Base-by-base conservation (phyloP, 2,888 invertebrate genomes). In the Nesidiocoris tenuis region DNA sequence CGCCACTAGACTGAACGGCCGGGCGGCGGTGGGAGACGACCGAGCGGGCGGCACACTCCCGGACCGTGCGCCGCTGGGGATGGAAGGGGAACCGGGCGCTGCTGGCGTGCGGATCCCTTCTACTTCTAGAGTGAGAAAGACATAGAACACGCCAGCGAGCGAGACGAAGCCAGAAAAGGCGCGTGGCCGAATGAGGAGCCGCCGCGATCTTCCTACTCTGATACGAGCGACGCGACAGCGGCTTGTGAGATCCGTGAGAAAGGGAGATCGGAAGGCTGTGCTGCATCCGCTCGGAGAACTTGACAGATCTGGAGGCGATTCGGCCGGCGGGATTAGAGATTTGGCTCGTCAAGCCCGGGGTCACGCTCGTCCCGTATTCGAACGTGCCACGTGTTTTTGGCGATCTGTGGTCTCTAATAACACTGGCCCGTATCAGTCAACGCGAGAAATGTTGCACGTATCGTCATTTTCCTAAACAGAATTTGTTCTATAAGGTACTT, bases 21-120 rank as follows among this genome's bases (percentile, higher is more conserved):
- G 39, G n/a, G 3, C 39, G 39, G 39, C 39, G 12, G 39, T 39
- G 39, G 39, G 39, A 39, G 39, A 39, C 12, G 39, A 12, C 63
- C 16, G 61, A 61, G 63, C 61, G 61, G 72, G 39, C 72, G 72
- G 72, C 72, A 72, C 72, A 72, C 72, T 72, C 72, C 72, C 18
- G 39, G 61, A 61, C 72, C 72, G 67, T 67, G 67, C 67, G 54
- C 55, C n/a, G 55, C 21, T n/a, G n/a, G 55, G 9, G 18, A 7
- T 17, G 66, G 66, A 25, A 66, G 66, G 66, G 66, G 66, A 54
- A 66, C 12, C 39, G 39, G 39, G 39, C 39, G 39, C 5, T 3
- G 39, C 39, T 39, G 39, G 39, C 39, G 39, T 39, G 39, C 39
- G 39, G 39, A 39, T 39, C 39, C 39, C 39, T 39, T 39, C 39